A percentile compares a stretch with the other conserved stretches of the same genome.
phyloP scores from a whole-genome alignment of 2,797 vertebrate species.

The Parambassis ranga region DNA sequence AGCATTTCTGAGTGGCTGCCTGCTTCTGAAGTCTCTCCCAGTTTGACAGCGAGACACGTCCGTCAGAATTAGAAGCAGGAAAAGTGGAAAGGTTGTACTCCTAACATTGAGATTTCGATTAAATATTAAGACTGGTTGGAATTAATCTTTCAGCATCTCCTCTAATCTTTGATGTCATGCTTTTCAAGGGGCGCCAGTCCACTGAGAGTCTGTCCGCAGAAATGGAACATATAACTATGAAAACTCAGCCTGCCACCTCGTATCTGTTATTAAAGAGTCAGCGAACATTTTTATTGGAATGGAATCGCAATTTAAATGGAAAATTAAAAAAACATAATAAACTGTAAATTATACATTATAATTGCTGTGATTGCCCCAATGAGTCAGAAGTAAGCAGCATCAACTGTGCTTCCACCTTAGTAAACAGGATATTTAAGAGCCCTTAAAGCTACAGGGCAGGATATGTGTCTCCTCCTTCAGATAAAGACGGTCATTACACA shows the following conservation, averaged over 20 bases:
- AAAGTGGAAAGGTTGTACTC: constrained; percentile 44
- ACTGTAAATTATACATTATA: background rate
- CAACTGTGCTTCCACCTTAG: background rate
- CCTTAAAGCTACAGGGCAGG: too few species aligned
- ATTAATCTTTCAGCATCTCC: constrained; percentile 59
- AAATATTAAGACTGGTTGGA: constrained; percentile 67
- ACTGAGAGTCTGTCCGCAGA: constrained; percentile 17
- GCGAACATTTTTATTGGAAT: constrained; percentile 1
- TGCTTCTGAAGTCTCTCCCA: constrained; percentile 1
- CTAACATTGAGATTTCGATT: constrained; percentile 54
- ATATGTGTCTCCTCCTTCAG: too few species aligned
- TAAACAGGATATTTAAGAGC: constrained; percentile 22
- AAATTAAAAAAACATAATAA: background rate
- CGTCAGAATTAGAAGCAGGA: constrained; percentile 26
- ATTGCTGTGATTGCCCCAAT: background rate
- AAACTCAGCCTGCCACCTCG: background rate
- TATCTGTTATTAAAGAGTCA: constrained; percentile 12
- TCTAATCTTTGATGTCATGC: constrained; percentile 51
- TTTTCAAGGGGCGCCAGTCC: constrained; percentile 27
- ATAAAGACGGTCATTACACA: too few species aligned
- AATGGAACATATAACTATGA: constrained; percentile 7
- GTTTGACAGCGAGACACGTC: constrained; percentile 35
- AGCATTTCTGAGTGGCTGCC: constrained; percentile 16
- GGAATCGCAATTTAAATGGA: background rate
- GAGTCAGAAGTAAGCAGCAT: background rate